phyloP scores from a whole-genome alignment of 2,888 invertebrate species.

The Empis livida region DNA sequence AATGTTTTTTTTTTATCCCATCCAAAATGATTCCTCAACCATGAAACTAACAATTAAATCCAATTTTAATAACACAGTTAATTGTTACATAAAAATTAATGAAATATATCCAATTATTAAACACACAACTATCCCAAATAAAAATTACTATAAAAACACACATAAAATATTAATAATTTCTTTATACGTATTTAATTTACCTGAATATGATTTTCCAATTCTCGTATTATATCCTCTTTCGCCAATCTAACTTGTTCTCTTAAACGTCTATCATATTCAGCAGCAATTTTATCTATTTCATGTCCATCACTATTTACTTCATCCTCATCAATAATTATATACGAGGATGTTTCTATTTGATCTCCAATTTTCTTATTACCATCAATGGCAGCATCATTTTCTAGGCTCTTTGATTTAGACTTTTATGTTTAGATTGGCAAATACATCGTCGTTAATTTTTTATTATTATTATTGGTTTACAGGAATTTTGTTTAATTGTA shows the following conservation, averaged over 20 bases:
- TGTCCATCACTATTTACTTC: constrained; percentile 32
- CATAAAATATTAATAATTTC: not conserved
- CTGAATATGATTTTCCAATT: constrained; percentile 61
- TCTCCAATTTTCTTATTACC: not conserved
- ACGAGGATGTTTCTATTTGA: constrained; percentile 18
- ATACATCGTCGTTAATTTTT: not conserved
- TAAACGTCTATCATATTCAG: constrained; percentile 40
- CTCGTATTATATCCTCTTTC: constrained; percentile 52
- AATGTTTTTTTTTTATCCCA: no score
- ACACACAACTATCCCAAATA: not conserved
- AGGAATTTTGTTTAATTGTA: not conserved
- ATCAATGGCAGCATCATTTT: not conserved
- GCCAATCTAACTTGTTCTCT: constrained; percentile 51
- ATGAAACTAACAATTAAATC: not conserved
- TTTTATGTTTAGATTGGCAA: no score
- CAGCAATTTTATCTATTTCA: constrained; percentile 32
- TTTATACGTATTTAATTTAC: constrained; percentile 39
- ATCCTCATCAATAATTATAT: constrained; percentile 32
- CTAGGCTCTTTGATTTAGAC: no score
- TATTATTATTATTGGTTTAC: not conserved
- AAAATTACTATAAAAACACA: not conserved
- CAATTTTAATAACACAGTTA: no score
- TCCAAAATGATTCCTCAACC: not conserved
- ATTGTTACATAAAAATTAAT: no score
- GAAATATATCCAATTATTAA: not conserved